phyloP scores from a whole-genome alignment of 92 coral and sea anemone species.

The Parazoanthus darwini region DNA sequence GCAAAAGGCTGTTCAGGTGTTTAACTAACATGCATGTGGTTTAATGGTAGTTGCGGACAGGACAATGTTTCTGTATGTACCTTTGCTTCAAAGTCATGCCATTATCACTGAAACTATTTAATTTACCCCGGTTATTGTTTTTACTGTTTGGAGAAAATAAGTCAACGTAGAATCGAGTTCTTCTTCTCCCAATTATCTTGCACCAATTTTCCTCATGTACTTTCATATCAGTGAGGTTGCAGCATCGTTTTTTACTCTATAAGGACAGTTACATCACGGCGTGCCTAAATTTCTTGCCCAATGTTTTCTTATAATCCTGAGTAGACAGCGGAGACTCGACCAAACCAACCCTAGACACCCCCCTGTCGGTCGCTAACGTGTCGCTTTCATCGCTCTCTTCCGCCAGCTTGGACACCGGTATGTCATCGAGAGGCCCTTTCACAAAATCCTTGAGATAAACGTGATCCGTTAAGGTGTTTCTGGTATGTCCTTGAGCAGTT shows the following conservation, averaged over 20 bases:
- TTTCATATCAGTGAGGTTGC: too few relatives aligned
- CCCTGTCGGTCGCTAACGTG: slow-evolving; percentile 80
- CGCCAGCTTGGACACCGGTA: slow-evolving; percentile 83
- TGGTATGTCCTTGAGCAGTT: slow-evolving; percentile 76
- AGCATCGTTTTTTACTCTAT: not conserved
- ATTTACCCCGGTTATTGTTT: not conserved
- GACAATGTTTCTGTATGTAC: too few relatives aligned
- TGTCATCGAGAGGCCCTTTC: slow-evolving; percentile 76
- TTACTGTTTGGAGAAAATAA: too few relatives aligned
- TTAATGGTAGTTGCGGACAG: too few relatives aligned
- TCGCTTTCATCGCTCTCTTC: slow-evolving; percentile 87
- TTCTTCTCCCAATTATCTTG: too few relatives aligned
- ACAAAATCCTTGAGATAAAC: slow-evolving; percentile 67
- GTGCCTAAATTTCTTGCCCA: slow-evolving; percentile 89
- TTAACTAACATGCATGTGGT: too few relatives aligned
- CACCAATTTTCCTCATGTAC: too few relatives aligned
- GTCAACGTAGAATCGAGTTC: too few relatives aligned
- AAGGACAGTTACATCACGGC: slow-evolving; percentile 46
- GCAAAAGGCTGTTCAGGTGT: too few relatives aligned
- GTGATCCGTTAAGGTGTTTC: slow-evolving; percentile 72
- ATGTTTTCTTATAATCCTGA: slow-evolving; percentile 82
- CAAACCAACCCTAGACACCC: slow-evolving; percentile 79
- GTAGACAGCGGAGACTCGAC: slow-evolving; percentile 94
- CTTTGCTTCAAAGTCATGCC: not conserved
- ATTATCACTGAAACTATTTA: not conserved